These are phyloP conservation scores for Carabus problematicus DNA, from an alignment of 2,888 invertebrate genomes.

Conservation along the genomic window DNA sequence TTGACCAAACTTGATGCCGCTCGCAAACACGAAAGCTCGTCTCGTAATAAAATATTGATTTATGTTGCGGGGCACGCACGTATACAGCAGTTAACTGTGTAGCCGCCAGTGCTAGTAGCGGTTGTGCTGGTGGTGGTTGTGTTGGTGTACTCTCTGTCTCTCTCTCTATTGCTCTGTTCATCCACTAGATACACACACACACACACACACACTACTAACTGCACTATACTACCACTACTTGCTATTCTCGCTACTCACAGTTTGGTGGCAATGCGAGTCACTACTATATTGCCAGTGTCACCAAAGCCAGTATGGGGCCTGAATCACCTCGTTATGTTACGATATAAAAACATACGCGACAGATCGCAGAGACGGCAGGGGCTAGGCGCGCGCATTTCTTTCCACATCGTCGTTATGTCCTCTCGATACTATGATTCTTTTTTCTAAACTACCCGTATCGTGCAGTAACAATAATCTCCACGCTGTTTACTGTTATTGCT, in stretches of 20 bases:
- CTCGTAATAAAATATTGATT: slow-evolving; percentile 38
- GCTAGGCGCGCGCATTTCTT: slow-evolving; percentile 10
- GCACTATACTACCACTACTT: not conserved
- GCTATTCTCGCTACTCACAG: slow-evolving; percentile 4
- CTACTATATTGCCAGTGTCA: not conserved
- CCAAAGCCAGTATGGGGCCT: not conserved
- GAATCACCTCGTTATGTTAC: slow-evolving; percentile 38
- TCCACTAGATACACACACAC: no score
- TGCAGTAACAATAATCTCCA: slow-evolving; percentile 39
- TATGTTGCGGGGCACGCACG: slow-evolving; percentile 19
- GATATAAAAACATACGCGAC: slow-evolving; percentile 40
- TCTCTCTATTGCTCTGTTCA: no score
- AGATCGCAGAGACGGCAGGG: slow-evolving; percentile 9
- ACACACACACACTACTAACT: no score
- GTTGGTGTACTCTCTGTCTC: slow-evolving; percentile 7
- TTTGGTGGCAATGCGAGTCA: no score
- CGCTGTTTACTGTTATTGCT: slow-evolving; percentile 12
- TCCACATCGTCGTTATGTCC: not conserved
- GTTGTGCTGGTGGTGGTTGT: slow-evolving; percentile 4
- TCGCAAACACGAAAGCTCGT: slow-evolving; percentile 7
- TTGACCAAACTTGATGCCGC: slow-evolving; percentile 6
- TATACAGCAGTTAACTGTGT: slow-evolving; percentile 14
- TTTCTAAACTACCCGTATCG: slow-evolving; percentile 40
- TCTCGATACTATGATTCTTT: slow-evolving; percentile 21
- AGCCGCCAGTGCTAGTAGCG: not conserved